A percentile compares a stretch with the other conserved stretches of the same genome.
phyloP scores from a whole-genome alignment of 2,888 invertebrate genomes.

The Phaonia tiefii region DNA sequence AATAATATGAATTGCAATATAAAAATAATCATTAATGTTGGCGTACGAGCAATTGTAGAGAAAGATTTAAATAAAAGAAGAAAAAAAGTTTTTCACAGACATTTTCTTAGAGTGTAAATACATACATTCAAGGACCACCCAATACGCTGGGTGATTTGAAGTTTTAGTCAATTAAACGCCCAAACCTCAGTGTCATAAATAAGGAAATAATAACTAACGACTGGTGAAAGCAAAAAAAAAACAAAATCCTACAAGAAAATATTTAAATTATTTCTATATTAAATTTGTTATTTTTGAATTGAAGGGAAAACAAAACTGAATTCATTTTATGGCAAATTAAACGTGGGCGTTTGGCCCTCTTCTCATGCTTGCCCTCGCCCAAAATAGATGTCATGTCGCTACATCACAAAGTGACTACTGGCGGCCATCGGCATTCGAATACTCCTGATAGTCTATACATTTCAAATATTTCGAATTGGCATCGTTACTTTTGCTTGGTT shows the following conservation, averaged over 20 bases:
- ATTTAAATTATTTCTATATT: slow-evolving; percentile 19
- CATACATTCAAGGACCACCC: too few species aligned
- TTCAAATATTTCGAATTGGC: slow-evolving; percentile 27
- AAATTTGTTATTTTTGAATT: neutral
- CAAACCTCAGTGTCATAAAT: slow-evolving; percentile 16
- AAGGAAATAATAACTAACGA: neutral
- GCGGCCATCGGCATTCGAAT: neutral
- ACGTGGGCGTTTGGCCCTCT: slow-evolving; percentile 45
- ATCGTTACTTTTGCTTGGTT: neutral
- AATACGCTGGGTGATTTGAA: neutral
- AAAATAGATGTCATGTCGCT: neutral
- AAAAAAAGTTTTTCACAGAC: too few species aligned
- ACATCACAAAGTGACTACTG: neutral
- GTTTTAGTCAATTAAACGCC: slow-evolving; percentile 2
- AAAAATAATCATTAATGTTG: slow-evolving; percentile 43
- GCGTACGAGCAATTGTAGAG: too few species aligned
- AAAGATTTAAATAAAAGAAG: too few species aligned
- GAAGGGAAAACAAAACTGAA: neutral
- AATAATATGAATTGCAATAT: slow-evolving; percentile 6
- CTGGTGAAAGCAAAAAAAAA: neutral
- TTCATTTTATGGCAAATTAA: slow-evolving; percentile 14
- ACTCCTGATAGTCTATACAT: slow-evolving; percentile 34
- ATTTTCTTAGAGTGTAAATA: too few species aligned
- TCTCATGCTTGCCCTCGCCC: slow-evolving; percentile 7
- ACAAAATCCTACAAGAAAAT: neutral